Percentiles rank a stretch among this genome's conserved stretches.
phyloP scores from a whole-genome alignment of 2,888 invertebrate species.

The Ctena decussata region DNA sequence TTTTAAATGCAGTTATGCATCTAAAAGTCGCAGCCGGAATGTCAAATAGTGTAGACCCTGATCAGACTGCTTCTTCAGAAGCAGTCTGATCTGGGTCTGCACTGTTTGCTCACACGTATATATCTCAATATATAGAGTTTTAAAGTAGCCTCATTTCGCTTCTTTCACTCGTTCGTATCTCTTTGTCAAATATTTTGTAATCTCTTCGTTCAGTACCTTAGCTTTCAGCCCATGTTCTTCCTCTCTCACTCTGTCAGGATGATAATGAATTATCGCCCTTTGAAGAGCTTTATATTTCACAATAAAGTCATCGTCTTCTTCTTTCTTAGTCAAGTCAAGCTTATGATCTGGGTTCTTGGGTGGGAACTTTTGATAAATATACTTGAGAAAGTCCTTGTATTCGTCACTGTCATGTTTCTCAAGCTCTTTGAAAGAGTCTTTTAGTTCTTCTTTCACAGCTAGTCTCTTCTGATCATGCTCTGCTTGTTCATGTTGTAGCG shows the following conservation, averaged over 20 bases:
- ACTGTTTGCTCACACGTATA: too few relatives aligned
- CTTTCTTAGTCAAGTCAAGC: conserved; percentile 42
- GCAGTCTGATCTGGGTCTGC: too few relatives aligned
- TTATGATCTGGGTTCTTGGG: conserved; percentile 67
- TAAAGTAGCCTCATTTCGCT: too few relatives aligned
- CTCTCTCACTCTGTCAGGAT: conserved; percentile 71
- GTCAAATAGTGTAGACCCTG: too few relatives aligned
- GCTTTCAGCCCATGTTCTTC: conserved; percentile 65
- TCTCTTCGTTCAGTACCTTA: conserved; percentile 75
- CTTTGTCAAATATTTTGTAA: conserved; percentile 71
- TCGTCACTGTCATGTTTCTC: conserved; percentile 38
- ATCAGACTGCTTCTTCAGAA: too few relatives aligned
- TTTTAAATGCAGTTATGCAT: too few relatives aligned
- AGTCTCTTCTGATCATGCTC: conserved; percentile 55
- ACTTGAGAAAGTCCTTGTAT: conserved; percentile 59
- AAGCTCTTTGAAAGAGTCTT: conserved; percentile 54
- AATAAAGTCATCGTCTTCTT: neutral
- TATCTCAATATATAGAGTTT: too few relatives aligned
- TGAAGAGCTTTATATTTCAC: conserved; percentile 66
- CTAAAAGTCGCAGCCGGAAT: too few relatives aligned
- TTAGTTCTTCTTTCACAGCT: conserved; percentile 50
- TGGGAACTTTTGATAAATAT: conserved; percentile 66
- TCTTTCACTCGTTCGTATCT: conserved; percentile 61
- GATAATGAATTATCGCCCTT: conserved; percentile 73
- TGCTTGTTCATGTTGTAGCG: conserved; percentile 58